Conservation (phyloP, 2,888 invertebrate genomes). For the Leucoma salicis region DNA sequence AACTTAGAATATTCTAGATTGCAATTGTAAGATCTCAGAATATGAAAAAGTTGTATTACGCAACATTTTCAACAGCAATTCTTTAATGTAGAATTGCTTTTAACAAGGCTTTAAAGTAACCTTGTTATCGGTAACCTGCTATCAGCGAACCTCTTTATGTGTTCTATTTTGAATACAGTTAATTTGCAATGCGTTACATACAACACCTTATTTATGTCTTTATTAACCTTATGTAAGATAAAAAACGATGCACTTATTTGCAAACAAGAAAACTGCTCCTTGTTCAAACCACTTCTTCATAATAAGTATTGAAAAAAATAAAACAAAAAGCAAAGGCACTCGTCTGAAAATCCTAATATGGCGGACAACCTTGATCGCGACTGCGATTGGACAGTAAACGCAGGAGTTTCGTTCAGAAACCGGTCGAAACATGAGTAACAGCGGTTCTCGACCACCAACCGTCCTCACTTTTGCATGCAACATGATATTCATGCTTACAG, state of each 20-base stretch:
- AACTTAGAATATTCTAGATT: no score
- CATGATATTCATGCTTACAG: slow-evolving; percentile 49
- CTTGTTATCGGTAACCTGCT: no score
- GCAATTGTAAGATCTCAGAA: no score
- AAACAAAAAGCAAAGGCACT: slow-evolving; percentile 24
- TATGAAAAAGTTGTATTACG: no score
- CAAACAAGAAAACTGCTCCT: slow-evolving; percentile 22
- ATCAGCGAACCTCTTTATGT: no score
- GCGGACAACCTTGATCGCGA: slow-evolving; percentile 42
- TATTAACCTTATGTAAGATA: slow-evolving; percentile 20
- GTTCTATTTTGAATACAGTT: no score
- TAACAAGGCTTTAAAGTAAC: no score
- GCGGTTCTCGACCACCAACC: slow-evolving; percentile 41
- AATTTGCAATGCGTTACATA: no score
- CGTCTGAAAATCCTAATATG: slow-evolving; percentile 42
- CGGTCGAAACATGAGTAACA: slow-evolving; percentile 58
- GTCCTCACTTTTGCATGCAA: slow-evolving; percentile 65
- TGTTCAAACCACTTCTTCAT: slow-evolving; percentile 11
- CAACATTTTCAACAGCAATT: no score
- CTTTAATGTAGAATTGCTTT: no score
- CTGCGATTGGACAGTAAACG: slow-evolving; percentile 41
- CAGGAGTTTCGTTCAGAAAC: slow-evolving; percentile 47
- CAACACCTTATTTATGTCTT: slow-evolving; percentile 10
- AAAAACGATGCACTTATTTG: slow-evolving; percentile 13
- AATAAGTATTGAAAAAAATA: slow-evolving; percentile 16